These are phyloP conservation scores for Drosophila bocqueti DNA, from an alignment of 1,140 invertebrate genomes.

Conservation along the genomic window DNA sequence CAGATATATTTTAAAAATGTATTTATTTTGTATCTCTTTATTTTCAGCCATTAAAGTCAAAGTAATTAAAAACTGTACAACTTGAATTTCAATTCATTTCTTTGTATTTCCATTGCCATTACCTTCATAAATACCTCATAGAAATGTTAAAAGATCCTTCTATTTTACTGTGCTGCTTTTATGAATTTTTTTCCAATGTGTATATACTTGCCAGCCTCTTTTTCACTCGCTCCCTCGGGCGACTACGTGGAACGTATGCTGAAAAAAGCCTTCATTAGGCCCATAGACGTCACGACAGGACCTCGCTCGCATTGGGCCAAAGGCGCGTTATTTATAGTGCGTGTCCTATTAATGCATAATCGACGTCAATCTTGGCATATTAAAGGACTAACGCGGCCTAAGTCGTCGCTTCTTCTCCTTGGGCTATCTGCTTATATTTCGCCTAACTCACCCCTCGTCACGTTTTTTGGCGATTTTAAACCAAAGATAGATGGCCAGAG, in stretches of 20 bases:
- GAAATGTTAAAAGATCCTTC: background rate
- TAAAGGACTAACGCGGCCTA: constrained; percentile 74
- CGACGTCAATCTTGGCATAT: constrained; percentile 80
- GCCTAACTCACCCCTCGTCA: constrained; percentile 33
- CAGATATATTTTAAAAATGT: too few species aligned
- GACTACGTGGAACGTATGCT: constrained; percentile 72
- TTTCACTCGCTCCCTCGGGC: constrained; percentile 44
- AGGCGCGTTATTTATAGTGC: constrained; percentile 81
- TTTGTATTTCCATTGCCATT: background rate
- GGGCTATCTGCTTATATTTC: constrained; percentile 3
- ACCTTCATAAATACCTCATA: too few species aligned
- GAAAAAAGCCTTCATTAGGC: constrained; percentile 76
- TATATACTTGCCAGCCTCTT: constrained; percentile 24
- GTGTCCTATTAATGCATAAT: constrained; percentile 77
- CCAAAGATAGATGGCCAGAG: constrained; percentile 57
- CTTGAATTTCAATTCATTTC: background rate
- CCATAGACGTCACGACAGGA: constrained; percentile 75
- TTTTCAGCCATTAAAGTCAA: too few species aligned
- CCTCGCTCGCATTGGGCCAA: constrained; percentile 39
- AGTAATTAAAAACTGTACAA: too few species aligned
- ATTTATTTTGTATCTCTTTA: too few species aligned
- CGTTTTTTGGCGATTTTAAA: constrained; percentile 58
- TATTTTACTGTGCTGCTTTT: too few species aligned
- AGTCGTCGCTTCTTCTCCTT: constrained; percentile 43
- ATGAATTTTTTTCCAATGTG: constrained; percentile 7